Evolutionary conservation across 2,797 vertebrate species (phyloP).

Genomic region (Podarcis siculus): DNA sequence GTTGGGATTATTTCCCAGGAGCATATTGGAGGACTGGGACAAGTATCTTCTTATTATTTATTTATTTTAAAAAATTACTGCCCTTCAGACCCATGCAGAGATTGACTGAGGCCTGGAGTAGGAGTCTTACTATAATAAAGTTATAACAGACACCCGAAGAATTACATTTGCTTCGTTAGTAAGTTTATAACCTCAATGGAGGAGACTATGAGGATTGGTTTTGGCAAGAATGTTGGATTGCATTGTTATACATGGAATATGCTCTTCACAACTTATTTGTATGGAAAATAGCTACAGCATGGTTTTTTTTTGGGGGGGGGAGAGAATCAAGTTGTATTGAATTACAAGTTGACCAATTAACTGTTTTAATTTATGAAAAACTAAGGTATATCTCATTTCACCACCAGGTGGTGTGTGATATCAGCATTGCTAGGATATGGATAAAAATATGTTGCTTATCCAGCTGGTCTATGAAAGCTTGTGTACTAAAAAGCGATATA

Average conservation of each 20-base stretch:
- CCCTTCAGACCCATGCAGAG: too few species aligned
- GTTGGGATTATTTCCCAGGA: too few species aligned
- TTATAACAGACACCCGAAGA: background rate
- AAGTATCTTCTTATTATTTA: too few species aligned
- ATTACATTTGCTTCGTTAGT: background rate
- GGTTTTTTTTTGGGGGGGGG: background rate
- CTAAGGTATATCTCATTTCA: background rate
- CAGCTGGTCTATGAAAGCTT: background rate
- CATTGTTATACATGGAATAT: background rate
- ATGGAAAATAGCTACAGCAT: background rate
- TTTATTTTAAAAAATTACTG: too few species aligned
- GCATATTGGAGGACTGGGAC: too few species aligned
- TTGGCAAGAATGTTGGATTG: background rate
- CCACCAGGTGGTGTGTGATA: constrained; percentile 33
- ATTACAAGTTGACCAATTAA: background rate
- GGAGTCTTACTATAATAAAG: too few species aligned
- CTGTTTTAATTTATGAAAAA: background rate
- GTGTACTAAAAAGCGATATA: background rate
- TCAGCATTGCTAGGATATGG: background rate
- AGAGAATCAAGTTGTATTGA: background rate
- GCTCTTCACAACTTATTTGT: background rate
- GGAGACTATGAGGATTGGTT: background rate
- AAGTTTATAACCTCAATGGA: background rate
- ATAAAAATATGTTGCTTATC: constrained; percentile 1
- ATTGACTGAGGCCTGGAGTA: too few species aligned